These are phyloP conservation scores for Piliocolobus tephrosceles DNA, from an alignment of 2,113 vertebrate genomes.

Conservation along the genomic window DNA sequence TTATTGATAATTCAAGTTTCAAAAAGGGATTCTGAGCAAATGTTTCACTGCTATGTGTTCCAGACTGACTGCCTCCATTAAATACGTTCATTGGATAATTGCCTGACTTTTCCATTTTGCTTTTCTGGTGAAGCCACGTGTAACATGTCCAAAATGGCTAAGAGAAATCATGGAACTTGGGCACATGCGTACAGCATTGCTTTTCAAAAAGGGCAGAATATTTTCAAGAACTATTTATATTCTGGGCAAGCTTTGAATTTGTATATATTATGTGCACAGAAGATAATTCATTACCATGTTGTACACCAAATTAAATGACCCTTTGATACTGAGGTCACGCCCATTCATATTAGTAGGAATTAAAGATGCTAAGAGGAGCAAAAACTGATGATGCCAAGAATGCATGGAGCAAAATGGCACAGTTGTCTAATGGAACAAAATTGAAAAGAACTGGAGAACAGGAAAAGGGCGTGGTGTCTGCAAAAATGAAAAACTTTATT, in stretches of 20 bases:
- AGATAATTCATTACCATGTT: conserved; percentile 61
- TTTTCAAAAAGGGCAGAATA: conserved; percentile 69
- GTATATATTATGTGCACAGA: conserved; percentile 65
- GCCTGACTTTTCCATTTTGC: conserved; percentile 67
- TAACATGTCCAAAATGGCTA: conserved; percentile 71
- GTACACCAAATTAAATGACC: conserved; percentile 42
- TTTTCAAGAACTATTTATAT: conserved; percentile 74
- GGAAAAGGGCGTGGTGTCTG: conserved; percentile 68
- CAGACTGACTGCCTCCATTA: conserved; percentile 73
- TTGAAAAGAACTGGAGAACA: conserved; percentile 58
- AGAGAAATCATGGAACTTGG: conserved; percentile 66
- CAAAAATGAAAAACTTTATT: conserved; percentile 75
- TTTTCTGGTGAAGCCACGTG: conserved; percentile 64
- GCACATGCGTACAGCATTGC: conserved; percentile 57
- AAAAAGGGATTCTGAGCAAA: conserved; percentile 60
- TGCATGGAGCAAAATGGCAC: conserved; percentile 60
- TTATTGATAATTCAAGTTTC: conserved; percentile 56
- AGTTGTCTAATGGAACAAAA: conserved; percentile 69
- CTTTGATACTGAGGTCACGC: conserved; percentile 58
- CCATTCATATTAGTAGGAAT: conserved; percentile 55
- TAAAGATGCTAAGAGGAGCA: conserved; percentile 49
- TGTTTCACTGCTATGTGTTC: conserved; percentile 51
- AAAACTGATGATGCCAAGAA: conserved; percentile 59
- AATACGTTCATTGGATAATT: conserved; percentile 66
- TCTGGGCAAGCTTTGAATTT: conserved; percentile 51